Percentiles rank a stretch among this genome's conserved stretches.
Evolutionary conservation across 2,888 invertebrate genomes (phyloP).

Genomic region (Drosophila setosimentum): DNA sequence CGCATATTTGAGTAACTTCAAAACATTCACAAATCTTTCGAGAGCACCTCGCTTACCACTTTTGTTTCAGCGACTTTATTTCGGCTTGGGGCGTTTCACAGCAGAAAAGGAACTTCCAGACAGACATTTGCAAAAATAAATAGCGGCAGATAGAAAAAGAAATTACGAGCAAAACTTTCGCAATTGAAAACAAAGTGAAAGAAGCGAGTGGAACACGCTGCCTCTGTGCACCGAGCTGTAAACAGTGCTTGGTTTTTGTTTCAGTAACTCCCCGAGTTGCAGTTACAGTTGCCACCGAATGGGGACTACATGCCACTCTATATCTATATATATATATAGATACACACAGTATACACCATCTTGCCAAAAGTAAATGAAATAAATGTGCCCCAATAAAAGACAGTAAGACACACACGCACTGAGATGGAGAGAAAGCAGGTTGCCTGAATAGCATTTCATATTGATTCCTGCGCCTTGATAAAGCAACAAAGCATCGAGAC

Average conservation of each 20-base stretch:
- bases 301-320: background rate
- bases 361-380: slow-evolving; percentile 33
- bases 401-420: slow-evolving; percentile 5
- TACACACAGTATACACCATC: slow-evolving; percentile 5
- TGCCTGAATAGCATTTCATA: slow-evolving; percentile 61
- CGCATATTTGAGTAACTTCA: background rate
- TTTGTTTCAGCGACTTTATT: slow-evolving; percentile 26
- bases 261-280: slow-evolving; percentile 41
- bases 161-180: slow-evolving; percentile 62
- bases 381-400: slow-evolving; percentile 25
- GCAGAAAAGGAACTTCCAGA: slow-evolving; percentile 1
- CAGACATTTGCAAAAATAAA: slow-evolving; percentile 30
- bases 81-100: slow-evolving; percentile 9
- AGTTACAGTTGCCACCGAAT: slow-evolving; percentile 22
- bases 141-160: slow-evolving; percentile 14
- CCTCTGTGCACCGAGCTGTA: slow-evolving; percentile 54
- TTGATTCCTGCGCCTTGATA: slow-evolving; percentile 55
- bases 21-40: background rate
- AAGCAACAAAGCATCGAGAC: background rate
- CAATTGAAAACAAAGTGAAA: slow-evolving; percentile 69
- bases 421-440: slow-evolving; percentile 10
- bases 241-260: slow-evolving; percentile 52
- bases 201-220: slow-evolving; percentile 17
- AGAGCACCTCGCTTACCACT: slow-evolving; percentile 18
- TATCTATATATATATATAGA: no score